Base-by-base conservation (phyloP, 2,797 vertebrate species). In the Cyclura pinguis region DNA sequence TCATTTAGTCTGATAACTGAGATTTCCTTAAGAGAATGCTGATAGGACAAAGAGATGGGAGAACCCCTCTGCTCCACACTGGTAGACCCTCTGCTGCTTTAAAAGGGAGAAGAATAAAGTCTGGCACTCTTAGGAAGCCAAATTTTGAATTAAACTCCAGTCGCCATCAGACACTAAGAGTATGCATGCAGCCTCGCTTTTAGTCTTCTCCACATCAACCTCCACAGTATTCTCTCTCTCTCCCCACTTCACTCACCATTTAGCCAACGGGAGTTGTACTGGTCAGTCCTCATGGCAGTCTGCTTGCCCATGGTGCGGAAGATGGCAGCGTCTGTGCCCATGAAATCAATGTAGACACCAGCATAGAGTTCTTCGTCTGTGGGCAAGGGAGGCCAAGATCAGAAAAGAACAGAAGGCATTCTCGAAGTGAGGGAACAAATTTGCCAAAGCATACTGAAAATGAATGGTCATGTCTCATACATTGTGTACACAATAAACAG, bases 211-310 rank as follows among this genome's bases (percentile, higher is more conserved):
- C 52, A 64, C 6, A 50, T 67, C 38, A 32, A 5, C 32, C 24
- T 76, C 55, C 50, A 77, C 38, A 1, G 0, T 47, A 7, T 42
- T 32, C 6, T 16, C 0, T 0, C 14, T 64, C 20, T 24, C 5
- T 32, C 10, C 27, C 10, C 67, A 20, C 4, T 0, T 18, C 6
- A 55, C 97, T 96, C 93, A 99, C 99, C 99, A 0, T 99, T 99
- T 90, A 99, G 98, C 99, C 99, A 99, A 96, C 99, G 99, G 83
- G 99, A 99, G 95, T 99, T 99, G 97, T 99, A 99, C 97, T 99
- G 99, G 96, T 99, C 99, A 0, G 99, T 99, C 96, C 99, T 98
- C 99, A 99, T 99, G 96, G 99, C 99, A 0, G 99, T 99, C 97
- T 99, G 98, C 94, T 99, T 99, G 92, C 99, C 99, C 95, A 99